Base-by-base conservation (phyloP, 2,113 vertebrate species). In the Leuciscus idus region DNA sequence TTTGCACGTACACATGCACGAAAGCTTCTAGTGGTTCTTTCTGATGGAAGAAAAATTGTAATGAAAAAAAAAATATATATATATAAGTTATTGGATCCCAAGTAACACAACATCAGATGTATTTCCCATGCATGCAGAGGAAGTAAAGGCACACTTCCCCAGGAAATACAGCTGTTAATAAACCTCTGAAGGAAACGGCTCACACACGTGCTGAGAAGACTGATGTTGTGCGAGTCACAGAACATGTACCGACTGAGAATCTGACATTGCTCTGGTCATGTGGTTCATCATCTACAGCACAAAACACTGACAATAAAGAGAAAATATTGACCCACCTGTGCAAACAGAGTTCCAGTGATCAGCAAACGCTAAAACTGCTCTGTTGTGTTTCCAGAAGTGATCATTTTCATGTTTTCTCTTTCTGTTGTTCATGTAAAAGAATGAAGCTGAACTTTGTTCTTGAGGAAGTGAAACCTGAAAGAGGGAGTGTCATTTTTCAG, bases 381-480 rank as follows among this genome's bases (percentile, higher is more conserved):
- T 19, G 55, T 19, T 62, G 77, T 3, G 10, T 43, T 33, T n/a
- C 2, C 21, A 33, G 8, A 81, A 26, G 28, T 30, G 46, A 12
- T 2, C 5, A 26, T 8, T 4, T 26, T 61, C 6, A 57, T 9
- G n/a, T 11, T 15, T 55, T 6, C 33, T 76, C 19, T 68, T 74
- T 75, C 64, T 57, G 48, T 80, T 46, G 73, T 66, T 30, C 15
- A 46, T 57, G 26, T 50, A 43, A 43, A 43, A 52, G 33, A 4
- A 30, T 73, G 28, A 82, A 19, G 36, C 21, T 64, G 3, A 83
- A 85, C 1, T 83, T 73, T 55, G 15, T 33, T 13, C 2, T 61
- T 19, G 82, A 81, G 88, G 88, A 89, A 89, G 46, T 84, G 88
- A 89, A 89, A 89, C 85, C 26, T 36, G 46, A 68, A 48, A 23